Evolutionary conservation across 2,797 vertebrate genomes (phyloP).

Genomic region (Eulemur albifrons): DNA sequence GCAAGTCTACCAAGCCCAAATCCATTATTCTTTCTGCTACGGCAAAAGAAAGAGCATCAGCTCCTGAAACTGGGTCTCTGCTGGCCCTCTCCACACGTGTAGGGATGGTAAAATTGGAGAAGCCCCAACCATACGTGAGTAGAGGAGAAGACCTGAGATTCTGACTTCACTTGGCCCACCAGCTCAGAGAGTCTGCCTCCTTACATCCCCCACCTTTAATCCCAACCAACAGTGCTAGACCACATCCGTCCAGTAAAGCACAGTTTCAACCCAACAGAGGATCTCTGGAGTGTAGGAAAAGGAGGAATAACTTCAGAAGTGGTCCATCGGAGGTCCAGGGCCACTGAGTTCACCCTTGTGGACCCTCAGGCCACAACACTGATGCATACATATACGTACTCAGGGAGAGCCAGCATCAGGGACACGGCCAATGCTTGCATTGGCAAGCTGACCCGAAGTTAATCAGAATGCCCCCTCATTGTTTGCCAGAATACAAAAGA

Average conservation of each 20-base stretch:
- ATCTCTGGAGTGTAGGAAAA: background rate
- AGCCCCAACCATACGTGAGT: background rate
- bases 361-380: background rate
- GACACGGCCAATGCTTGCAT: slow-evolving; percentile 80
- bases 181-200: background rate
- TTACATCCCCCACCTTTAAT: background rate
- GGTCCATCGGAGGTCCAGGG: background rate
- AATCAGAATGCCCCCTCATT: slow-evolving; percentile 90
- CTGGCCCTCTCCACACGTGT: background rate
- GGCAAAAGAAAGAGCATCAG: background rate
- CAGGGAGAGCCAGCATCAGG: slow-evolving; percentile 75
- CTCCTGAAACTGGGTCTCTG: background rate
- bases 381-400: background rate
- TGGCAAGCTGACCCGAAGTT: slow-evolving; percentile 82
- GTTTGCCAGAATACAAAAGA: slow-evolving; percentile 92
- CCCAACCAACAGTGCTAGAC: background rate
- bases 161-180: background rate
- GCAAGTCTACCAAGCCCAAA: background rate
- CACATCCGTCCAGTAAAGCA: background rate
- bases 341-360: background rate
- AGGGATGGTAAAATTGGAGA: background rate
- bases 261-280: background rate
- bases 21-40: background rate
- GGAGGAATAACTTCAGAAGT: background rate
- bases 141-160: background rate